These are phyloP conservation scores for Rhingia campestris DNA, from an alignment of 2,888 invertebrate species.

Conservation along the genomic window DNA sequence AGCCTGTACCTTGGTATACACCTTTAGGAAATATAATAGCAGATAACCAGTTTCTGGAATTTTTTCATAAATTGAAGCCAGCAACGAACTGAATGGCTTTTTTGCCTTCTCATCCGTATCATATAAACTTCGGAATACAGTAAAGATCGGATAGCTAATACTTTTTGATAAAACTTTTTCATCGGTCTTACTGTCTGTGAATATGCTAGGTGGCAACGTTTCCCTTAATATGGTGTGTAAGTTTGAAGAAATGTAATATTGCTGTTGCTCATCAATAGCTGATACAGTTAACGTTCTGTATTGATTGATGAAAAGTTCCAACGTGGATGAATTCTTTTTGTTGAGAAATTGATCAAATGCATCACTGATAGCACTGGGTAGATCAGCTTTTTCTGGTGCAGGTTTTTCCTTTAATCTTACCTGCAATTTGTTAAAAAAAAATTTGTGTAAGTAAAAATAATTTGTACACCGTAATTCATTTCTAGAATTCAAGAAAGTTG, in stretches of 20 bases:
- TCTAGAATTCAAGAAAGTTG: too few species aligned
- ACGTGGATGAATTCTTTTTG: constrained; percentile 80
- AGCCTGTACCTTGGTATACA: constrained; percentile 85
- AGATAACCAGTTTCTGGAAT: constrained; percentile 92
- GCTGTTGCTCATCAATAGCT: constrained; percentile 81
- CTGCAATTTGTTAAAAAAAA: constrained; percentile 70
- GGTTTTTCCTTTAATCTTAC: constrained; percentile 83
- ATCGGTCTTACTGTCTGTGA: constrained; percentile 85
- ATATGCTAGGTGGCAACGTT: constrained; percentile 81
- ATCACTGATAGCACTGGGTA: constrained; percentile 81
- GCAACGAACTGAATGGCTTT: constrained; percentile 90
- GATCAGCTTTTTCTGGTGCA: constrained; percentile 81
- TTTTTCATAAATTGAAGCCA: constrained; percentile 90
- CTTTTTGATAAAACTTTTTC: constrained; percentile 88
- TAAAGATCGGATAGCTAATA: constrained; percentile 92
- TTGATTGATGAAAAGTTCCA: constrained; percentile 82
- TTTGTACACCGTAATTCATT: too few species aligned
- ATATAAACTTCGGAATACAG: constrained; percentile 92
- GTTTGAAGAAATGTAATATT: constrained; percentile 82
- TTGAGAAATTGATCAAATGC: constrained; percentile 81
- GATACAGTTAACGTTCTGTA: constrained; percentile 80
- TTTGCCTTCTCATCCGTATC: constrained; percentile 89
- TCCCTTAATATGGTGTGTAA: constrained; percentile 80
- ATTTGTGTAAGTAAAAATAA: too few species aligned
- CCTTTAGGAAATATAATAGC: constrained; percentile 94